Percentiles rank a stretch among this genome's conserved stretches.
phyloP scores from a whole-genome alignment of 2,113 vertebrate genomes.

The Axis porcinus region DNA sequence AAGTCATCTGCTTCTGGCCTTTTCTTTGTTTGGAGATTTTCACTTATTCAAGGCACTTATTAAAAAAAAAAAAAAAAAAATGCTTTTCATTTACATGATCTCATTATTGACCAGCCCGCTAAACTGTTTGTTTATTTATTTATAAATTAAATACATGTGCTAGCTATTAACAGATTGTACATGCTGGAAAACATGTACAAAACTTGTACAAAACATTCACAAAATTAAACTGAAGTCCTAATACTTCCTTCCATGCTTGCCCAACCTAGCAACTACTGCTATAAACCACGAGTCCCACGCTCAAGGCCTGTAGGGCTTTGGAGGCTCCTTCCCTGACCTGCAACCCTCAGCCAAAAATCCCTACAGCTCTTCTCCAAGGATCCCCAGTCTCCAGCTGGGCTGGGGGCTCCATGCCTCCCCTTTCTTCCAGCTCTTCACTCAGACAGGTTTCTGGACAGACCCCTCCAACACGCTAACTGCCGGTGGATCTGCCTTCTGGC shows the following conservation, averaged over 20 bases:
- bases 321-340: not conserved
- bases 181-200: not conserved
- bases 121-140: not conserved
- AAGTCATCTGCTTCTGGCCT: not conserved
- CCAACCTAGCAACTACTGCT: not conserved
- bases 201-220: not conserved
- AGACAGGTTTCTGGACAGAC: not conserved
- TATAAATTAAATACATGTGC: not conserved
- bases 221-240: not conserved
- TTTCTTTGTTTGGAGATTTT: not conserved
- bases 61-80: not conserved
- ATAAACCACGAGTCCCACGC: not conserved
- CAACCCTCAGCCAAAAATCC: not conserved
- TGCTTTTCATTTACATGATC: not conserved
- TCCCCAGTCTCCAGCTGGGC: not conserved
- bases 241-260: not conserved
- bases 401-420: too few species aligned
- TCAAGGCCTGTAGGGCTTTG: not conserved
- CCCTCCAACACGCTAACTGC: not conserved
- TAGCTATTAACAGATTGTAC: not conserved
- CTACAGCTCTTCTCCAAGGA: not conserved
- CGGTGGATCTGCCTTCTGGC: not conserved
- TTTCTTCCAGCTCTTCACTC: not conserved
- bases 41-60: not conserved
- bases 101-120: not conserved